Evolutionary conservation across 2,113 vertebrate species (phyloP).

Genomic region (Sinocyclocheilus anophthalmus): DNA sequence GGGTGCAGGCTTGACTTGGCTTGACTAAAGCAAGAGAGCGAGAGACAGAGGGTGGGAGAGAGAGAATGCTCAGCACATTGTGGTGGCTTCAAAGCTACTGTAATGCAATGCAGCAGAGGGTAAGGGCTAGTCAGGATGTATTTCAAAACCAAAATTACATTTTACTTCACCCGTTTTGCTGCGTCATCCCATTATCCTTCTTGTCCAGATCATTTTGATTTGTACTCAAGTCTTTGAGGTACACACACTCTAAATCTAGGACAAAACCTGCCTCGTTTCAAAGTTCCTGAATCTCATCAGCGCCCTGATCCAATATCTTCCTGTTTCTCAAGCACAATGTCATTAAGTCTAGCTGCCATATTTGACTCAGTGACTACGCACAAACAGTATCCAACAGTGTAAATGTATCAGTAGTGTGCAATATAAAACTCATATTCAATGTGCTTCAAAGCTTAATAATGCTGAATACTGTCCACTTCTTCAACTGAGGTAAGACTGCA

Average conservation of each 20-base stretch:
- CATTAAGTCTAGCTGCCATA: constrained; percentile 37
- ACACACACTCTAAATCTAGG: background rate
- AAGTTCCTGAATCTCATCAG: constrained; percentile 41
- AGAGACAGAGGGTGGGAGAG: background rate
- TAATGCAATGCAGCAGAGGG: constrained; percentile 37
- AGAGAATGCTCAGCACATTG: background rate
- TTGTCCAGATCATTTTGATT: constrained; percentile 31
- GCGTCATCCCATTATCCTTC: constrained; percentile 61
- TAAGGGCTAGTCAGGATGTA: constrained; percentile 59
- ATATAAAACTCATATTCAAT: too few species aligned
- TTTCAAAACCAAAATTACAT: constrained; percentile 75
- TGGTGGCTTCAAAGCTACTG: constrained; percentile 1
- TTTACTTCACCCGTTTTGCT: constrained; percentile 70
- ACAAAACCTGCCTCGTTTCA: background rate
- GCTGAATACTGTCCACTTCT: too few species aligned
- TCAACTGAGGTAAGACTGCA: too few species aligned
- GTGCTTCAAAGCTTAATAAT: too few species aligned
- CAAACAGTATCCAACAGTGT: too few species aligned
- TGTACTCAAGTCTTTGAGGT: background rate
- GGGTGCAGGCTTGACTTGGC: constrained; percentile 25
- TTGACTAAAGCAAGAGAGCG: constrained; percentile 60
- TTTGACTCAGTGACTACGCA: too few species aligned
- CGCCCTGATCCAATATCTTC: constrained; percentile 40
- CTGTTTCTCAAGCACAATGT: background rate
- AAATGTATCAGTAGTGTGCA: too few species aligned